Percentiles rank a stretch among this genome's conserved stretches.
Conservation (phyloP, 2,888 invertebrate genomes). For the Linnaemya vulpina region DNA sequence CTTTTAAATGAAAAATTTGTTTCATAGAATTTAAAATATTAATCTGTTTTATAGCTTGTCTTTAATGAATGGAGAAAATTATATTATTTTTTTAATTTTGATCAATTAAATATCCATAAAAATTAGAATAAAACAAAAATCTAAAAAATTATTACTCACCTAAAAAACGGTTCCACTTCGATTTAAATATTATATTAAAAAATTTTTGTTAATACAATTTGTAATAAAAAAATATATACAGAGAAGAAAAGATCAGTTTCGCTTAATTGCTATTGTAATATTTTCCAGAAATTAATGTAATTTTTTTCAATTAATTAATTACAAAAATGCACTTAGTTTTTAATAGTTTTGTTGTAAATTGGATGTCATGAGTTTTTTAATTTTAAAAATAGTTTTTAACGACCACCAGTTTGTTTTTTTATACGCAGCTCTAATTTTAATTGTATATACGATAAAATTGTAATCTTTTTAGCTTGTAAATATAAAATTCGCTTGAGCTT, state of each 20-base stretch:
- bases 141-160: too few species aligned
- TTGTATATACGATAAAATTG: constrained; percentile 35
- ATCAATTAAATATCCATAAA: too few species aligned
- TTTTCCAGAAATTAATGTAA: neutral
- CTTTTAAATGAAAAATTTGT: too few species aligned
- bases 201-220: too few species aligned
- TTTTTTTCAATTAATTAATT: neutral
- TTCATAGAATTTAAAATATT: too few species aligned
- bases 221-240: too few species aligned
- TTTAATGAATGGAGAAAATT: too few species aligned
- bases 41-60: too few species aligned
- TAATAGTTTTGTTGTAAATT: neutral
- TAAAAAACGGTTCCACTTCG: too few species aligned
- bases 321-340: neutral
- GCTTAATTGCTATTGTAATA: neutral
- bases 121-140: too few species aligned
- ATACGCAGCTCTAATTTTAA: constrained; percentile 15
- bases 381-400: neutral
- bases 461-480: constrained; percentile 3
- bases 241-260: neutral
- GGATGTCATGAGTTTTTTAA: neutral
- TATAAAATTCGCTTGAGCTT: neutral
- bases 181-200: too few species aligned
- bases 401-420: constrained; percentile 27
- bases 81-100: too few species aligned